Evolutionary conservation across 2,797 vertebrate species (phyloP).

Genomic region (Lacerta agilis): DNA sequence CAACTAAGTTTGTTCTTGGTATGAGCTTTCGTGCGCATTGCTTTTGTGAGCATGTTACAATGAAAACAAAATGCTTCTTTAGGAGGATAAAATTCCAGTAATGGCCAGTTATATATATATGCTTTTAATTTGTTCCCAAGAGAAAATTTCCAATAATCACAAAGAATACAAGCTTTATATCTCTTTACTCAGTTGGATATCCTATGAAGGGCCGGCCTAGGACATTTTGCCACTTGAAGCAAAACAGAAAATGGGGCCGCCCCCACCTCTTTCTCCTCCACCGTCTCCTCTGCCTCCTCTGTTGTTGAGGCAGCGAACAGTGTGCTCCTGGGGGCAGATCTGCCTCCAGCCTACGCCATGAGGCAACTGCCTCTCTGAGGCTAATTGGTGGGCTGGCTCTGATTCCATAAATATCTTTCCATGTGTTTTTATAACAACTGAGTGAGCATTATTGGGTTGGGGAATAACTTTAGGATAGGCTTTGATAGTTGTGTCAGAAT

Average conservation of each 20-base stretch:
- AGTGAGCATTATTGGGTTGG: background rate
- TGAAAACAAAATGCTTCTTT: background rate
- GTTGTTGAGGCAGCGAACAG: too few relatives aligned
- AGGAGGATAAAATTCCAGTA: background rate
- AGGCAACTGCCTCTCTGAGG: too few relatives aligned
- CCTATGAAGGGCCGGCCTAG: background rate
- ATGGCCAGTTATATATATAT: background rate
- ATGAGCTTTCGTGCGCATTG: background rate
- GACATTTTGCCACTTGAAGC: too few relatives aligned
- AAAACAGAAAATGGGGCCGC: too few relatives aligned
- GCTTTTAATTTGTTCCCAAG: background rate
- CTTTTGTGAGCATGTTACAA: background rate
- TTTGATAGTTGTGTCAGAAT: background rate
- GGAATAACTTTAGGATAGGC: background rate
- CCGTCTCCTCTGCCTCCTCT: too few relatives aligned
- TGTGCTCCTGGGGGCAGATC: too few relatives aligned
- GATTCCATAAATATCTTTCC: background rate
- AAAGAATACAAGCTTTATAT: background rate
- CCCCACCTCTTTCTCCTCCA: too few relatives aligned
- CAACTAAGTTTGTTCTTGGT: too few relatives aligned
- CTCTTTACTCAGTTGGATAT: background rate
- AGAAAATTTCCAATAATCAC: background rate
- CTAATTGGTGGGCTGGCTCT: too few relatives aligned
- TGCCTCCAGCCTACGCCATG: too few relatives aligned
- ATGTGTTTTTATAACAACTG: background rate